Percentiles rank a stretch among this genome's conserved stretches.
Conservation (phyloP, 1,140 invertebrate species). For the Mactra quadrangularis region DNA sequence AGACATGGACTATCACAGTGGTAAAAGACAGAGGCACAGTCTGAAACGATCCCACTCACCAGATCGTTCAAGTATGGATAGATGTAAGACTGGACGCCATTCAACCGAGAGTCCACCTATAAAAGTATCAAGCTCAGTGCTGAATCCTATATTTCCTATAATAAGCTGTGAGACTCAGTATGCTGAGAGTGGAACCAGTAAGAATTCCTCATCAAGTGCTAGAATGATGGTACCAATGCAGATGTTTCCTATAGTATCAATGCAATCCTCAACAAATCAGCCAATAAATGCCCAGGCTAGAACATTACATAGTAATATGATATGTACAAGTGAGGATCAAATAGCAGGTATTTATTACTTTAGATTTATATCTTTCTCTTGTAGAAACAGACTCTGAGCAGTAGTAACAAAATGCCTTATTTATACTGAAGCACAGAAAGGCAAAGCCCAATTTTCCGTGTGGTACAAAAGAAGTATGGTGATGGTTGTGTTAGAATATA, state of each 20-base stretch:
- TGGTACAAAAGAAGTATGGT: no score
- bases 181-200: not conserved
- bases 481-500: no score
- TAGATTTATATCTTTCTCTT: no score
- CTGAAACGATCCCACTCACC: slow-evolving; percentile 65
- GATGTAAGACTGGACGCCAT: slow-evolving; percentile 38
- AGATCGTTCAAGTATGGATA: slow-evolving; percentile 23
- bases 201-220: not conserved
- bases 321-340: not conserved
- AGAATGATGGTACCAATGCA: slow-evolving; percentile 53
- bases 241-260: slow-evolving; percentile 52
- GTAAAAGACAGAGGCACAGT: slow-evolving; percentile 19
- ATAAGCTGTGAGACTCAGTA: not conserved
- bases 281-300: not conserved
- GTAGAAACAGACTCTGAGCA: no score
- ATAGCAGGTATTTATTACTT: not conserved
- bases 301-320: not conserved
- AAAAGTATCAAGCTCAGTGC: not conserved
- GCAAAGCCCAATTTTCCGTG: no score
- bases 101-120: not conserved
- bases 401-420: no score
- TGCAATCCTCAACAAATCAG: not conserved
- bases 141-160: slow-evolving; percentile 64
- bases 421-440: no score
- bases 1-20: slow-evolving; percentile 30